A percentile compares a stretch with the other conserved stretches of the same genome.
phyloP scores from a whole-genome alignment of 2,797 vertebrate species.

The Lacerta bilineata region DNA sequence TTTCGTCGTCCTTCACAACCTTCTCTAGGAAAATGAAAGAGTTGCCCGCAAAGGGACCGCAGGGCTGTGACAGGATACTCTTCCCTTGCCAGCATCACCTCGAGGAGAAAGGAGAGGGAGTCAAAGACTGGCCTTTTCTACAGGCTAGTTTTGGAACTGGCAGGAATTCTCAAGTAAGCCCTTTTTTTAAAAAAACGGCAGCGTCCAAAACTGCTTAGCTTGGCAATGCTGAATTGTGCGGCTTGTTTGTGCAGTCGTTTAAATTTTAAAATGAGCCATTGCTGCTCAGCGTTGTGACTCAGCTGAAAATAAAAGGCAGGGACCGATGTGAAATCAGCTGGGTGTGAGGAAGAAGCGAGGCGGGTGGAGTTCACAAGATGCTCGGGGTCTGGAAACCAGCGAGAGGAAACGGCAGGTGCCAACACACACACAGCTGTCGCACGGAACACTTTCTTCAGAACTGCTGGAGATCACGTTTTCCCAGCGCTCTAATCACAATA shows the following conservation, averaged over 20 bases:
- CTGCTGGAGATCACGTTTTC: background rate
- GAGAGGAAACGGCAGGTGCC: background rate
- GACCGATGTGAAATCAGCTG: background rate
- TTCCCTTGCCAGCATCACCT: slow-evolving; percentile 56
- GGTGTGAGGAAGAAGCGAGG: background rate
- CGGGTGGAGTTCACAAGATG: background rate
- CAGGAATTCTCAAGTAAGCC: background rate
- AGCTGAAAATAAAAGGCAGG: background rate
- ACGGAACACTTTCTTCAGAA: background rate
- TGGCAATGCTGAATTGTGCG: background rate
- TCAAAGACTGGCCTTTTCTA: background rate
- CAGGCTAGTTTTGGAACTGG: background rate
- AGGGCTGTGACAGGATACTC: slow-evolving; percentile 30
- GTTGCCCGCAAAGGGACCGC: slow-evolving; percentile 48
- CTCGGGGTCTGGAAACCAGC: background rate
- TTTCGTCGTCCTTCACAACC: slow-evolving; percentile 70
- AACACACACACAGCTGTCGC: slow-evolving; percentile 2
- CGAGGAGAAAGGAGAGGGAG: slow-evolving; percentile 6
- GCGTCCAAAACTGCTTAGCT: background rate
- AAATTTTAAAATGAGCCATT: background rate
- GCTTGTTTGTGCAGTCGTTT: background rate
- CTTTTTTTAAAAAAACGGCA: background rate
- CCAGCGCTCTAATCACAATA: background rate
- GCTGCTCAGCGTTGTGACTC: background rate
- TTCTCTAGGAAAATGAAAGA: slow-evolving; percentile 51